Base-by-base conservation (phyloP, 2,113 vertebrate genomes). In the Catagonus wagneri region DNA sequence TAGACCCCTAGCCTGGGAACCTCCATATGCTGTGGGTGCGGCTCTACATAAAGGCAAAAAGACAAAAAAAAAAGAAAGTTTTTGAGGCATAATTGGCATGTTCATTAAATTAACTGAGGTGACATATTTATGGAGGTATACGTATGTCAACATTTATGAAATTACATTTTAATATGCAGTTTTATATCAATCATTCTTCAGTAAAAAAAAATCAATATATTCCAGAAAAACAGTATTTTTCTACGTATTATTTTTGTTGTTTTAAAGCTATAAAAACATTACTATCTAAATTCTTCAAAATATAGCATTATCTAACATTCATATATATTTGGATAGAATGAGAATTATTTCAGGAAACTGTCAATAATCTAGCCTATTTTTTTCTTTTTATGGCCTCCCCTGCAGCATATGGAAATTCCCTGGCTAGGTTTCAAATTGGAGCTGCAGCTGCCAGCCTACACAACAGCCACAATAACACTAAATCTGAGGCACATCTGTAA, bases 271-370 rank as follows among this genome's bases (percentile, higher is more conserved):
- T n/a, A 58, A 44, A 65, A 91, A 61, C 32, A 32, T 74, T 78
- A 75, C 60, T 52, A 79, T 74, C 81, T 39, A 91, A 7, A 39
- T 39, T 29, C n/a, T 75, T n/a, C 27, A 75, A 96, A 89, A 90
- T 12, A 68, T 1, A 90, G 50, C 52, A 90, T 54, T 75, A 79
- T 68, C 79, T 52, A 74, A 85, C 74, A 27, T 79, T 52, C 66
- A 84, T 60, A 85, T 66, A 89, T 27, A 85, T 74, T 75, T 69
- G 58, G 89, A 75, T 27, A 75, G 44, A 36, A 60, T 89, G 23
- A 79, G 34, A 72, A 94, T 34, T 20, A 83, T 50, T 92, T 89
- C 60, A 90, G 34, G 86, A 34, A 81, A 90, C 4, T 29, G 63
- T 22, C 76, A 83, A 69, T 86, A 79, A 90, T 60, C 65, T 66